Percentiles rank a stretch among this genome's conserved stretches.
phyloP scores from a whole-genome alignment of 2,113 vertebrate species.

The Trematocara zebra region DNA sequence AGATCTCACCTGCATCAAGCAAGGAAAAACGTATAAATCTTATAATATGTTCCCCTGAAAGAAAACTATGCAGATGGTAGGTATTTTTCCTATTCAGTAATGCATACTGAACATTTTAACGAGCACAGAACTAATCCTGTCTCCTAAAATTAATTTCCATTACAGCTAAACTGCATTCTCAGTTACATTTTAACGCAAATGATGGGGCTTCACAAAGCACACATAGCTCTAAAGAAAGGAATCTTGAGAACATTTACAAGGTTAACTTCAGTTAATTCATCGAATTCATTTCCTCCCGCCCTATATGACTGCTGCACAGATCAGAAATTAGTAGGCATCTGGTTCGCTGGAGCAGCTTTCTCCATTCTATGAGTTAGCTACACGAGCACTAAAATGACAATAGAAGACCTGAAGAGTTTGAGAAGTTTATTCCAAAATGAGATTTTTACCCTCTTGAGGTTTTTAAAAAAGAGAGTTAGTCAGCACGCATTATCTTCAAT shows the following conservation, averaged over 20 bases:
- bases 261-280: conserved; percentile 21
- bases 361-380: neutral
- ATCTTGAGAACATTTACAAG: conserved; percentile 4
- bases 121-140: neutral
- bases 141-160: neutral
- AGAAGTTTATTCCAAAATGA: neutral
- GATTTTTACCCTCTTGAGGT: neutral
- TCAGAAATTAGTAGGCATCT: conserved; percentile 22
- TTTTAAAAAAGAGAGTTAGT: neutral
- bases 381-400: neutral
- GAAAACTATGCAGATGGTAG: neutral
- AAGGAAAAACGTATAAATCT: neutral
- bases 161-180: neutral
- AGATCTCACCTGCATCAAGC: neutral
- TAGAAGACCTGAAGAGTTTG: neutral
- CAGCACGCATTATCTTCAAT: neutral
- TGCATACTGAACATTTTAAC: neutral
- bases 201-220: neutral
- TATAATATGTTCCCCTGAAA: neutral
- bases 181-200: neutral
- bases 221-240: neutral
- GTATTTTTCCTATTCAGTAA: neutral
- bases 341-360: neutral
- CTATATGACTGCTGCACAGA: neutral
- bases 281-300: conserved; percentile 16